Evolutionary conservation across 2,113 vertebrate species (phyloP), one percentile per base, ranked within the genome.

Genomic region (Xiphophorus hellerii): DNA sequence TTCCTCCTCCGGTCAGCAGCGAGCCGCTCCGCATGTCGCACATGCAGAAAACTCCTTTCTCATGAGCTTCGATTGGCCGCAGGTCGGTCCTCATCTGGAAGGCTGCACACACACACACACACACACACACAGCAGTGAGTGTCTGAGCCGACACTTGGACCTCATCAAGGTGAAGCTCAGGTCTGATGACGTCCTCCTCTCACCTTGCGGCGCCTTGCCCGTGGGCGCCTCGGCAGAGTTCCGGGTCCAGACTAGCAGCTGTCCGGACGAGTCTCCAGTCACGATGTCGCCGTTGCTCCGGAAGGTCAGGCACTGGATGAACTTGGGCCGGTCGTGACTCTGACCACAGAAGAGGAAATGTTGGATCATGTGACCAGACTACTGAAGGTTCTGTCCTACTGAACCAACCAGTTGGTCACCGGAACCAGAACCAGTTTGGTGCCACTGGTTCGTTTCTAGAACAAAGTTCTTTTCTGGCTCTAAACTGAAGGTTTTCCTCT

Each of bases 311-410:
- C 98, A 99, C 87, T 99, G 98, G 39, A 99, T 92, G 73, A 99
- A 99, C 92, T 99, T 99, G 13, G 98, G 97, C 89, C 99, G 99
- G 92, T 99, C 98, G 0, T 97, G 98, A 96, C 99, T 99, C 98
- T 99, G 92, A n/a, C 33, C 63, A 63, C 28, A 61, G 1, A 20
- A 75, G 1, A 12, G 6, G 4, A 51, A n/a, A 58, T 22, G 17
- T 62, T 42, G 60, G 61, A 78, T 5, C 13, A 42, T 14, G 37
- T 42, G 39, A 42, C 39, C 39, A 15, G 39, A 3, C 14, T 13
- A 28, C 28, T 28, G 28, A 28, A 28, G 35, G 10, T 1, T 37
- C 35, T 37, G 35, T 37, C 35, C 35, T 12, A 3, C 35, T 37
- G 2, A 12, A 37, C 35, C 35, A 37, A 37, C 9, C 35, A 37